A percentile compares a stretch with the other conserved stretches of the same genome.
These are phyloP conservation scores for Xiphophorus birchmanni DNA, from an alignment of 2,797 vertebrate genomes.

Conservation along the genomic window DNA sequence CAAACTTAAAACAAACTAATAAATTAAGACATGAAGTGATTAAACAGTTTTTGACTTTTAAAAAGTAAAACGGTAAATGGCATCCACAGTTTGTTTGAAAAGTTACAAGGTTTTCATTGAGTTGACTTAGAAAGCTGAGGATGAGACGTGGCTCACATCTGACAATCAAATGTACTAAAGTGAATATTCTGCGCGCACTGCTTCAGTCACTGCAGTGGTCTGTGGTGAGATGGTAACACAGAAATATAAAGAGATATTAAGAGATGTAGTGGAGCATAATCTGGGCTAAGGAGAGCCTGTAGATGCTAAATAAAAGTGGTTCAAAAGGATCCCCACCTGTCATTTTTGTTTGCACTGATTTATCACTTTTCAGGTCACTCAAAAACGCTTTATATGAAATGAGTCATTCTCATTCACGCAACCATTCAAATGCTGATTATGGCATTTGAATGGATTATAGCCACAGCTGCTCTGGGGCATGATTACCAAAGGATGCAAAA, in stretches of 20 bases:
- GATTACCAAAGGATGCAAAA: background rate
- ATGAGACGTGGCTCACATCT: background rate
- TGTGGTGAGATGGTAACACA: background rate
- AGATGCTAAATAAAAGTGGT: background rate
- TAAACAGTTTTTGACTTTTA: background rate
- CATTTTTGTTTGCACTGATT: background rate
- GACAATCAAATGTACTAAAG: background rate
- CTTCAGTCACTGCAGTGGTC: background rate
- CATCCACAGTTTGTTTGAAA: background rate
- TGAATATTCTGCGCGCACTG: background rate
- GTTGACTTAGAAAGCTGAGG: background rate
- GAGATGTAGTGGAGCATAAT: background rate
- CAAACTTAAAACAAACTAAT: background rate
- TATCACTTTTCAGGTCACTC: background rate
- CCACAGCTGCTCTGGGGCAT: too few relatives aligned
- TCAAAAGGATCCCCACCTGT: background rate
- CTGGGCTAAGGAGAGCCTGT: background rate
- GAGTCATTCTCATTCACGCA: too few relatives aligned
- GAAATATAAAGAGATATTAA: background rate
- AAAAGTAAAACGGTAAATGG: background rate
- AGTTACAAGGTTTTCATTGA: background rate
- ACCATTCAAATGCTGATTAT: too few relatives aligned
- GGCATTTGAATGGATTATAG: too few relatives aligned
- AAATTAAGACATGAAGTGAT: background rate
- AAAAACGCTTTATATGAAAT: too few relatives aligned